phyloP scores from a whole-genome alignment of 2,797 vertebrate genomes.

The Darevskia mixta region DNA sequence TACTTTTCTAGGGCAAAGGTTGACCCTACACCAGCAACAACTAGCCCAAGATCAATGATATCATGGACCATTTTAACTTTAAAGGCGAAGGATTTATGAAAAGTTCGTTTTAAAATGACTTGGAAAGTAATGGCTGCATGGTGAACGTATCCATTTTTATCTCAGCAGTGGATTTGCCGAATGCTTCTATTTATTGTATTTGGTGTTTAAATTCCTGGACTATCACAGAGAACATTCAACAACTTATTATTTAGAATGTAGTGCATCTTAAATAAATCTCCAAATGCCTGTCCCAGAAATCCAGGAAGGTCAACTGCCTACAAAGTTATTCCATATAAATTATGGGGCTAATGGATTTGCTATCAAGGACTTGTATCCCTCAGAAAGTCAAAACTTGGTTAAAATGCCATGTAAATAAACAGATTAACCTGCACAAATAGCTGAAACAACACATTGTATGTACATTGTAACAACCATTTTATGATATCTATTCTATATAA shows the following conservation, averaged over 20 bases:
- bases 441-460: background rate
- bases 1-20: background rate
- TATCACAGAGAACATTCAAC: background rate
- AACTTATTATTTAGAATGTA: background rate
- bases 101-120: background rate
- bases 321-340: background rate
- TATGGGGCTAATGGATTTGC: background rate
- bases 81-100: background rate
- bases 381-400: background rate
- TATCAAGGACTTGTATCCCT: background rate
- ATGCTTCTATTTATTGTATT: background rate
- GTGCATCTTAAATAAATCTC: background rate
- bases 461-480: too few species aligned
- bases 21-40: background rate
- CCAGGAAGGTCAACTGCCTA: background rate
- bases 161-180: background rate
- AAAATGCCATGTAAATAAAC: background rate
- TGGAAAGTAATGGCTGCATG: background rate
- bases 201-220: background rate
- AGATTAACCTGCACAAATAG: background rate
- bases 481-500: too few species aligned
- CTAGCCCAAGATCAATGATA: too few species aligned
- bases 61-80: background rate
- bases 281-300: background rate
- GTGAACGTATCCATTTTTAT: background rate